A percentile compares a stretch with the other conserved stretches of the same genome.
Evolutionary conservation across 2,113 vertebrate genomes (phyloP).

Genomic region (Corythornis madagascariensis): DNA sequence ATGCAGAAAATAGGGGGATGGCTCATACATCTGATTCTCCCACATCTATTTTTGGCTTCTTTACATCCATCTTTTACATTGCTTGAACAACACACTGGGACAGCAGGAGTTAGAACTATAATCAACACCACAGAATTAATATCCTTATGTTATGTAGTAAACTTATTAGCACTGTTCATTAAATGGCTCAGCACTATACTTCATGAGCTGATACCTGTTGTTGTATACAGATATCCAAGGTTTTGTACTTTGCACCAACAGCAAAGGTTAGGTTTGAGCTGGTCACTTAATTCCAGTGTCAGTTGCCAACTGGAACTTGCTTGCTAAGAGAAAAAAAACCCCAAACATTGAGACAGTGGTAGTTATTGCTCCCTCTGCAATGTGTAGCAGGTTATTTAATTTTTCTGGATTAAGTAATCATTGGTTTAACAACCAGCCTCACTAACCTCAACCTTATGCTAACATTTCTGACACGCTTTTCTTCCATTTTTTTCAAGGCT

Average conservation of each 20-base stretch:
- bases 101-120: neutral
- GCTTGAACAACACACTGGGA: neutral
- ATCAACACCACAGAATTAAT: neutral
- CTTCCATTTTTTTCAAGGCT: constrained; percentile 76
- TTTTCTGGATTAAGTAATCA: neutral
- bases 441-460: neutral
- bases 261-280: neutral
- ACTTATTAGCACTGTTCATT: neutral
- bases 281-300: neutral
- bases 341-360: neutral
- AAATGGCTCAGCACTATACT: neutral
- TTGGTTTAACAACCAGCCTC: neutral
- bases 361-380: neutral
- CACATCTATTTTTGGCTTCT: neutral
- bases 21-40: neutral
- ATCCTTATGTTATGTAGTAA: neutral
- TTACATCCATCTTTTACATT: neutral
- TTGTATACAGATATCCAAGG: neutral
- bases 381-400: neutral
- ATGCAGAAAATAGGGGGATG: neutral
- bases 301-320: neutral
- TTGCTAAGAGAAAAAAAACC: neutral
- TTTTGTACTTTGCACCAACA: neutral
- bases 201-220: neutral
- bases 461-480: neutral